These are phyloP conservation scores for Champsocephalus esox DNA, from an alignment of 2,797 vertebrate species.

Conservation along the genomic window DNA sequence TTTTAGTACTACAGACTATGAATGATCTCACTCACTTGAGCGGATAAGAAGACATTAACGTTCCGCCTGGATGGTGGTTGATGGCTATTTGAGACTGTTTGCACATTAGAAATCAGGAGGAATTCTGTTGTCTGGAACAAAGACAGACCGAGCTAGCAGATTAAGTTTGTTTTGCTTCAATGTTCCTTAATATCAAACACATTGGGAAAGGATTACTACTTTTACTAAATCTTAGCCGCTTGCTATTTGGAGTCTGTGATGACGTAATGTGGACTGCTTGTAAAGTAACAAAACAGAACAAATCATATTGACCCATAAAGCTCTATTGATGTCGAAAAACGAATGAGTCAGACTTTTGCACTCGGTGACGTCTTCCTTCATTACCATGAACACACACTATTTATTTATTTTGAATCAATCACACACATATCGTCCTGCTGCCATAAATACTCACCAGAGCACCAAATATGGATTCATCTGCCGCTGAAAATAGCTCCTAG, in stretches of 20 bases:
- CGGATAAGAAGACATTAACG: not conserved
- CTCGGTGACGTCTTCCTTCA: too few relatives aligned
- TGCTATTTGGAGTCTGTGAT: not conserved
- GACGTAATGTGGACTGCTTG: not conserved
- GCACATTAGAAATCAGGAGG: conserved; percentile 1
- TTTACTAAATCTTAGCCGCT: not conserved
- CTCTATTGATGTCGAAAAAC: too few relatives aligned
- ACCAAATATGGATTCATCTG: not conserved
- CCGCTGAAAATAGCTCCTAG: not conserved
- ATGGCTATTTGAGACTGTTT: not conserved
- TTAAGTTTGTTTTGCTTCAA: not conserved
- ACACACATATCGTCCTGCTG: not conserved
- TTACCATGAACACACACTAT: not conserved
- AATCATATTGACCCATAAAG: too few relatives aligned
- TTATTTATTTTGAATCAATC: not conserved
- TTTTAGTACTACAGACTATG: not conserved
- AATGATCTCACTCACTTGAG: not conserved
- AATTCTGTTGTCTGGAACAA: not conserved
- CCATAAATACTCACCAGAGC: not conserved
- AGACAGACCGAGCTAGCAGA: not conserved
- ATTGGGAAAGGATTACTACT: not conserved
- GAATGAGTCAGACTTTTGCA: too few relatives aligned
- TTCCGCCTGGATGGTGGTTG: not conserved
- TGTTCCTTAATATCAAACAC: not conserved
- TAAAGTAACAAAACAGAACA: too few relatives aligned